Base-by-base conservation (phyloP, 1,140 invertebrate genomes). In the Macrostomum lignano region DNA sequence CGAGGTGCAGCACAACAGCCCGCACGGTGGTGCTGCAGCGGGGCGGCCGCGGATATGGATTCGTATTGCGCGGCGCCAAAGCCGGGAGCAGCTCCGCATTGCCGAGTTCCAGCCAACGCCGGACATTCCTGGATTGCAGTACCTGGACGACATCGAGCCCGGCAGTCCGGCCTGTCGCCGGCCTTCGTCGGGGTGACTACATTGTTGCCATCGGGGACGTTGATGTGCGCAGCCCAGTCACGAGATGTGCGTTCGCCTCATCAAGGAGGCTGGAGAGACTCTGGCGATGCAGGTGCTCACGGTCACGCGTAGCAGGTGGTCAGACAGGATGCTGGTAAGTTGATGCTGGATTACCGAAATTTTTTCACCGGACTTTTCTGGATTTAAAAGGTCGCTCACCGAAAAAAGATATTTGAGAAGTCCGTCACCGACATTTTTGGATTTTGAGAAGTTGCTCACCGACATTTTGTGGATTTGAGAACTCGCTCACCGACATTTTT, bases 121-220 rank as follows among this genome's bases (percentile, higher is more conserved):
- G 68, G 33, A 70, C 72, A 42, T 68, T 69, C 55, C 86, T 13
- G 84, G 76, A 19, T 63, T 94, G n/a, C 91, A 98, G 58, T 96
- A 96, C 59, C 63, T 98, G 38, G 88, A 98, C 52, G 82, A 86
- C 54, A 86, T 98, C 20, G 86, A 94, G 61, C 71, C 72, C 30
- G 74, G 75, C 21, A 84, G 86, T 31, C 79, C 91, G n/a, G 84
- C 88, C 0, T 84, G 94, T 55, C 65, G 77, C 84, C 11, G 88
- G 88, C 1, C 65, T 98, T 6, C 67, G 69, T 35, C 76, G 78
- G 44, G 84, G 84, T 32, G 88, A 96, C 58, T 96, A 82, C 56
- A 66, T 96, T 14, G 60, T 94, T 14, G 74, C 78, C 49, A 74
- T 79, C 9, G n/a, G n/a, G n/a, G n/a, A n/a, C n/a, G n/a, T n/a